phyloP scores from a whole-genome alignment of 1,140 invertebrate genomes.

The Dufourea novaeangliae region DNA sequence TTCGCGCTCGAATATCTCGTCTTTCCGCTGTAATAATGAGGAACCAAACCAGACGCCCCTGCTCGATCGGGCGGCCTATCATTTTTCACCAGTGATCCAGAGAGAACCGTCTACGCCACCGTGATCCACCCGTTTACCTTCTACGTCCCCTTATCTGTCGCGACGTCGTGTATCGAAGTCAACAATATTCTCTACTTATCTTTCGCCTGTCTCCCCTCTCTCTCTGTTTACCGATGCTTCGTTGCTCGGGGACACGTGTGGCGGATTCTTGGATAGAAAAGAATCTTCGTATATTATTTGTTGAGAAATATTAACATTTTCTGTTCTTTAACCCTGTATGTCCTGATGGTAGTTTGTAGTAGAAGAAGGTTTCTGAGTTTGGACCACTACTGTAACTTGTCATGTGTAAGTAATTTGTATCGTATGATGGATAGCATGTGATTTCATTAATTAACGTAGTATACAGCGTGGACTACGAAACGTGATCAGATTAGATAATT shows the following conservation, averaged over 20 bases:
- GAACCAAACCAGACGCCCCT: conserved; percentile 28
- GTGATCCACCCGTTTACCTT: conserved; percentile 24
- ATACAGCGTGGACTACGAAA: too few species aligned
- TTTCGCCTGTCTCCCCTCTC: background rate
- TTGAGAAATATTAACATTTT: too few species aligned
- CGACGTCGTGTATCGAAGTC: background rate
- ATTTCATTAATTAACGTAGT: too few species aligned
- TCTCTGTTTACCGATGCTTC: background rate
- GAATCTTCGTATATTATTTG: too few species aligned
- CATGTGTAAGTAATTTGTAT: too few species aligned
- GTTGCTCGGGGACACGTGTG: background rate
- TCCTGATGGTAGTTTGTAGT: too few species aligned
- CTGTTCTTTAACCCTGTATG: too few species aligned
- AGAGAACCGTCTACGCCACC: background rate
- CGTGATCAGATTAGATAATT: too few species aligned
- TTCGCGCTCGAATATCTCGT: conserved; percentile 44
- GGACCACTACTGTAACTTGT: too few species aligned
- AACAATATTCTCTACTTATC: conserved; percentile 18
- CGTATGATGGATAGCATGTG: too few species aligned
- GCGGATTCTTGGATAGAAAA: too few species aligned
- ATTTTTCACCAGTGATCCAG: conserved; percentile 45
- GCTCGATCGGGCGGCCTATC: conserved; percentile 37
- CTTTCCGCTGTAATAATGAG: conserved; percentile 59
- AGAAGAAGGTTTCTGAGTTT: too few species aligned
- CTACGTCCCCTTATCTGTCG: background rate